Conservation (phyloP, 2,113 vertebrate genomes). For the Abramis brama region DNA sequence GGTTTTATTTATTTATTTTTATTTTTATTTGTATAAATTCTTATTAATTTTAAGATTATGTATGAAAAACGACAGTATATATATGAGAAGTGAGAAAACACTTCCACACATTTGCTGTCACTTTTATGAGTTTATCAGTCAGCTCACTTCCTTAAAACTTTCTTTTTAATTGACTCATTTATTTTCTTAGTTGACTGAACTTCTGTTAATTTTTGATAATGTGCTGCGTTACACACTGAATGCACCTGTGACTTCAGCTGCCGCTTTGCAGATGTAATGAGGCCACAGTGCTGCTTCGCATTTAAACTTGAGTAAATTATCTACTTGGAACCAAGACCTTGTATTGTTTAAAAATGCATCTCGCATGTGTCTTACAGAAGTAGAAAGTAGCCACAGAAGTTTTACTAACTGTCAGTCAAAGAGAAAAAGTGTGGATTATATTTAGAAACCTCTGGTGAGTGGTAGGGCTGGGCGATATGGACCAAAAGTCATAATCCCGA, state of each 20-base stretch:
- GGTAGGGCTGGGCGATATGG: too few relatives aligned
- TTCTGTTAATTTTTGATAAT: constrained; percentile 20
- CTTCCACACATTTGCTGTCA: not conserved
- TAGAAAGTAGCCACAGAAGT: not conserved
- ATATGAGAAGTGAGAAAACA: not conserved
- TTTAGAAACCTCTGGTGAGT: not conserved
- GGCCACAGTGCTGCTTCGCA: not conserved
- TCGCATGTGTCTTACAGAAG: not conserved
- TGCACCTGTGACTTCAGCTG: constrained; percentile 17
- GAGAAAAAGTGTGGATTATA: constrained; percentile 1
- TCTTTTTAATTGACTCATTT: not conserved
- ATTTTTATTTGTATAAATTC: too few relatives aligned
- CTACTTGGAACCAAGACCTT: not conserved
- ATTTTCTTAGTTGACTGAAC: constrained; percentile 15
- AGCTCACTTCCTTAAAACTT: not conserved
- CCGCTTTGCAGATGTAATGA: constrained; percentile 4
- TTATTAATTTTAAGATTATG: too few relatives aligned
- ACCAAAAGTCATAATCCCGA: too few relatives aligned
- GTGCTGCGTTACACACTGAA: not conserved
- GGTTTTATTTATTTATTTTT: too few relatives aligned
- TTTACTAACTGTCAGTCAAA: constrained; percentile 17
- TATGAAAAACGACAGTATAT: too few relatives aligned
- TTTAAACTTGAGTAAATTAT: constrained; percentile 22
- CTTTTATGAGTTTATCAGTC: not conserved
- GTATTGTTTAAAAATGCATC: constrained; percentile 16